phyloP scores from a whole-genome alignment of 2,113 vertebrate species.

The Peromyscus maniculatus region DNA sequence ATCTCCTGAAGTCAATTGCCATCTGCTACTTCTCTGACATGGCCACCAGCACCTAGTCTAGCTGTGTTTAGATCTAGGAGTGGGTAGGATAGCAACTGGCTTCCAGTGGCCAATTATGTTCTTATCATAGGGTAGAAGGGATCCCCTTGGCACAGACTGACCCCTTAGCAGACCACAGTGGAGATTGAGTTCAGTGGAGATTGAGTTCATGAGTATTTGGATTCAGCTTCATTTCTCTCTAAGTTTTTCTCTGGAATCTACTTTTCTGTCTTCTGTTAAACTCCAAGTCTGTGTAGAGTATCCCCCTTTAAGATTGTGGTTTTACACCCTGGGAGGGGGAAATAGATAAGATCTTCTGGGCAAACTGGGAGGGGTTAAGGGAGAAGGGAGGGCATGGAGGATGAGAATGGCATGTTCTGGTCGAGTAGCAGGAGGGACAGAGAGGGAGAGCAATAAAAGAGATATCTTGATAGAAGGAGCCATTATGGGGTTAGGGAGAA shows the following conservation, averaged over 20 bases:
- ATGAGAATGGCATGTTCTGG: no score
- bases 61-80: neutral
- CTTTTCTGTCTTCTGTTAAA: neutral
- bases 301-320: neutral
- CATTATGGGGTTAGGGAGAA: no score
- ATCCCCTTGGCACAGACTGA: neutral
- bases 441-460: no score
- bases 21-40: no score
- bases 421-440: no score
- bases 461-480: no score
- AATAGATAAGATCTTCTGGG: no score
- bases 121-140: neutral
- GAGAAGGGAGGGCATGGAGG: no score
- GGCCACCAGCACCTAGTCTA: neutral
- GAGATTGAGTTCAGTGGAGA: neutral
- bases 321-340: no score
- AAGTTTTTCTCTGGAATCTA: neutral
- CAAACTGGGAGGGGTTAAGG: no score
- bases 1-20: no score
- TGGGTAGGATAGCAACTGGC: neutral
- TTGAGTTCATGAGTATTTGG: rapidly evolving
- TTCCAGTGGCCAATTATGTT: rapidly evolving
- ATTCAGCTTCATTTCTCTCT: neutral
- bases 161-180: rapidly evolving
- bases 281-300: neutral